Conservation (phyloP, 2,888 invertebrate genomes). For the Drosophila affinis region DNA sequence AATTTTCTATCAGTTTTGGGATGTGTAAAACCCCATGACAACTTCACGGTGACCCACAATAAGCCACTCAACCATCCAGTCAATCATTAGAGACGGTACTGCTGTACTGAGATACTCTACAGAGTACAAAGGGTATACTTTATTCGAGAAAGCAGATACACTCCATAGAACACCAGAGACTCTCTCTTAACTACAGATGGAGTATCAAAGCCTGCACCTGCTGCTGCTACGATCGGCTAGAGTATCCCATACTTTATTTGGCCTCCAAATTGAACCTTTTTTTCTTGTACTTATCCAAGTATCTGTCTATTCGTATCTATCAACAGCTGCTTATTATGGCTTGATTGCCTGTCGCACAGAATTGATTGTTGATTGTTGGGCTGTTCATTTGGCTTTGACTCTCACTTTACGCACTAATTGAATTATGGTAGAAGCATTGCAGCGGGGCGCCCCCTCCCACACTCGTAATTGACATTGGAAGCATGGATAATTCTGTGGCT, state of each 20-base stretch:
- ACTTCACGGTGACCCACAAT: constrained; percentile 13
- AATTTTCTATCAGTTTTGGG: constrained; percentile 12
- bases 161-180: no score
- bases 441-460: not conserved
- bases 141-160: not conserved
- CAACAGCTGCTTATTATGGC: constrained; percentile 42
- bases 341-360: constrained; percentile 54
- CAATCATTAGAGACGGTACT: constrained; percentile 3
- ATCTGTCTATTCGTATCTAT: constrained; percentile 5
- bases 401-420: constrained; percentile 53
- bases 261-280: not conserved
- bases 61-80: constrained; percentile 29
- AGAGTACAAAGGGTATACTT: not conserved
- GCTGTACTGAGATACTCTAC: not conserved
- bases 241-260: not conserved
- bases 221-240: not conserved
- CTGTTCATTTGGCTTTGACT: constrained; percentile 44
- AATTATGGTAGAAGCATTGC: constrained; percentile 25
- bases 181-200: no score
- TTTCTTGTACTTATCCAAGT: constrained; percentile 24
- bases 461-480: constrained; percentile 67
- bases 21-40: constrained; percentile 35
- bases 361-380: constrained; percentile 24
- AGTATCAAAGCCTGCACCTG: not conserved
- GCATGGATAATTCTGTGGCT: constrained; percentile 62